Base-by-base conservation (phyloP, 2,888 invertebrate species). In the Enchytraeus crypticus region DNA sequence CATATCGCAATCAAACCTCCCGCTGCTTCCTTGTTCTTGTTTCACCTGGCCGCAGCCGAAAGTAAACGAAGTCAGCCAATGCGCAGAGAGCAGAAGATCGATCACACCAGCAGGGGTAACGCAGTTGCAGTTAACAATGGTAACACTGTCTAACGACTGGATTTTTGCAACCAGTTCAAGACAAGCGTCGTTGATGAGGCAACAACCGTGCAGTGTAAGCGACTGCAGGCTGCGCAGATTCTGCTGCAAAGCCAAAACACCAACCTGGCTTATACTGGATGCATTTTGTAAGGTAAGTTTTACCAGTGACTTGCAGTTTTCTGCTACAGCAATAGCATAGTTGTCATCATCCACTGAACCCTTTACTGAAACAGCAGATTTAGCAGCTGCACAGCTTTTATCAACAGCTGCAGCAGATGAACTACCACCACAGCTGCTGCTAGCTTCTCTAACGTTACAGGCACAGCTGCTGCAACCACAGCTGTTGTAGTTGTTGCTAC, bases 121-220 rank as follows among this genome's bases (percentile, higher is more conserved):
- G 18, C 14, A 49, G 4, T n/a, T 18, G 32, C 62, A 62, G 47
- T 61, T 55, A 14, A 66, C 61, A 14, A 66, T 38, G 5, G 61
- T 51, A 4, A 65, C 45, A n/a, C 60, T 54, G 23, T 27, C 49
- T 14, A 66, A 53, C 14, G 29, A 47, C 2, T 27, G 38, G 32
- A 64, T 53, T n/a, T 57, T 32, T 5, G 60, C 51, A 32, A 66
- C 34, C 5, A 53, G 45, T 3, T 58, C 59, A 29, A 66, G 51
- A 38, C 32, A 45, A 27, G 30, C 46, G n/a, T 54, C 34, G 32
- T 57, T 38, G 2, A 34, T 29, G 26, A 47, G 49, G 3, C 21
- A 14, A 30, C 62, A 62, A 45, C 59, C 59, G 23, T 59, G 53
- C 47, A 59, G 46, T 14, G 54, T 53, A 21, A 60, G 34, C 30